These are phyloP conservation scores for Loriculus beryllinus DNA, from an alignment of 2,797 vertebrate species.

Conservation along the genomic window DNA sequence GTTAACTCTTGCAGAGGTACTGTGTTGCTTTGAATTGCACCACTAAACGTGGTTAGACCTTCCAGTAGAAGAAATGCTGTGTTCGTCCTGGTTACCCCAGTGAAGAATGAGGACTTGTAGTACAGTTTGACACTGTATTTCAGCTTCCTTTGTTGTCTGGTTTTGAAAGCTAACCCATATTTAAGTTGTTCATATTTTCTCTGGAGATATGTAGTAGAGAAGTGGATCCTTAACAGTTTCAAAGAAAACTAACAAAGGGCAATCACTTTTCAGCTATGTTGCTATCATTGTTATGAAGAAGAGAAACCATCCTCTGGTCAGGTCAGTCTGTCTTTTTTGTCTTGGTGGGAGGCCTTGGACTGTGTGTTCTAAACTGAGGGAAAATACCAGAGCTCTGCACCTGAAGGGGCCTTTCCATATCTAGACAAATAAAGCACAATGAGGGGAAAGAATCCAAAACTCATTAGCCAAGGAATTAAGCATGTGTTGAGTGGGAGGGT, in stretches of 20 bases:
- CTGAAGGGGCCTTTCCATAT: not conserved
- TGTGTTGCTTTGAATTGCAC: fast-evolving
- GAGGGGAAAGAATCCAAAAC: not conserved
- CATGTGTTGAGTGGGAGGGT: not conserved
- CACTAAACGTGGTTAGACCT: not conserved
- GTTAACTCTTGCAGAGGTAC: not conserved
- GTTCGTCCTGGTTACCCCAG: not conserved
- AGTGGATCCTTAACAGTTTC: not conserved
- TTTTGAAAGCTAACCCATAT: not conserved
- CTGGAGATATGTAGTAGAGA: not conserved
- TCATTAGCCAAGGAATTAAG: not conserved
- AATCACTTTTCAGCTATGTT: fast-evolving
- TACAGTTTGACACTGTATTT: not conserved
- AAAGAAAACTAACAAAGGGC: not conserved
- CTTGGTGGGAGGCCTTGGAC: not conserved
- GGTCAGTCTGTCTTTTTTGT: not conserved
- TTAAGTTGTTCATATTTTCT: not conserved
- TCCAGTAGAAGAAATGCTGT: fast-evolving
- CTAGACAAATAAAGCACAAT: not conserved
- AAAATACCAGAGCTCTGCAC: not conserved
- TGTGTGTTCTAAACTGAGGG: not conserved
- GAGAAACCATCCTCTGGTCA: not conserved
- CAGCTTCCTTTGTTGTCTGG: not conserved
- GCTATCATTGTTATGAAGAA: not conserved
- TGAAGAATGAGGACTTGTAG: not conserved